Percentiles rank a stretch among this genome's conserved stretches.
Evolutionary conservation across 2,113 vertebrate genomes (phyloP).

Genomic region (Festucalex cinctus): DNA sequence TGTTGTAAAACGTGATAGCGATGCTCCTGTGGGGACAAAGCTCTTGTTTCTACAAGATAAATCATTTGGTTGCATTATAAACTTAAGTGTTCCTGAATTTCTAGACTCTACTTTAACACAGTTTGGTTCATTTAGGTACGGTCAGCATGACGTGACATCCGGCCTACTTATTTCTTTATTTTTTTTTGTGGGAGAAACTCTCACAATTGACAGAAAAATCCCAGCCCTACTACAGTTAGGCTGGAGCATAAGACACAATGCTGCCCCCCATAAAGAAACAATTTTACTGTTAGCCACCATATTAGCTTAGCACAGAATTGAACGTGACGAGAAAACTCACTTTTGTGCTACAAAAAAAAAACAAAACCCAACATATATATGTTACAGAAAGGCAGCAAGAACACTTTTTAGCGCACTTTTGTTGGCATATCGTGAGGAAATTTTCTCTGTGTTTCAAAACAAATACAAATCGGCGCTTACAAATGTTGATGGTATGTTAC

Average conservation of each 20-base stretch:
- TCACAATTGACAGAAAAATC: neutral
- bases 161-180: neutral
- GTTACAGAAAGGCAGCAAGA: neutral
- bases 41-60: neutral
- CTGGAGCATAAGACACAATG: no score
- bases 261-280: no score
- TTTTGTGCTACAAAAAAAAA: neutral
- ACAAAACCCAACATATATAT: neutral
- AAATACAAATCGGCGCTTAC: neutral
- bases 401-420: neutral
- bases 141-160: neutral
- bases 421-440: neutral
- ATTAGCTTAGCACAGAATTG: no score
- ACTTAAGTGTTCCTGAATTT: neutral
- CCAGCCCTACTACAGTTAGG: no score
- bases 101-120: neutral
- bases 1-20: neutral
- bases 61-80: neutral
- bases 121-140: neutral
- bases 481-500: no score
- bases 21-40: neutral
- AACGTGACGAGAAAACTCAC: no score
- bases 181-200: no score
- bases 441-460: neutral
- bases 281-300: no score